A percentile compares a stretch with the other conserved stretches of the same genome.
Evolutionary conservation across 2,888 invertebrate genomes (phyloP).

Genomic region (Thumatha senex): DNA sequence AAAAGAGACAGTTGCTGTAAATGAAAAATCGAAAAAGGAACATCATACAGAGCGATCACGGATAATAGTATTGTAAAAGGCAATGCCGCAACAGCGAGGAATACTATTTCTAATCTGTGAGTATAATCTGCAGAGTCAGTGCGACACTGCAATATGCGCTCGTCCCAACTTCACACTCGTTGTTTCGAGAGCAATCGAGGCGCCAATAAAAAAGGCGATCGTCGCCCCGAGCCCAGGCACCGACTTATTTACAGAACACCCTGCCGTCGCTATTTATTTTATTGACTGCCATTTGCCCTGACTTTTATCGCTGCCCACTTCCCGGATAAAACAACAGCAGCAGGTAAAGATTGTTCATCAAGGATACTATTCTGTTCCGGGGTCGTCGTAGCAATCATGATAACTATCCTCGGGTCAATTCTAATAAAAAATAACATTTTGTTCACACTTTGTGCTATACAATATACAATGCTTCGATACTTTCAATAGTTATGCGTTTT

Average conservation of each 20-base stretch:
- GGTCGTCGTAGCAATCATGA: constrained; percentile 34
- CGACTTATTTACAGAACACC: constrained; percentile 83
- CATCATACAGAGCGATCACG: not conserved
- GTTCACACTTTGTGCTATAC: constrained; percentile 14
- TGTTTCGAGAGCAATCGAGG: constrained; percentile 83
- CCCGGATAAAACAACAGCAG: constrained; percentile 75
- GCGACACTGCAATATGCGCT: constrained; percentile 62
- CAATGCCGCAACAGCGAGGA: constrained; percentile 53
- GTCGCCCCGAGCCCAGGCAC: constrained; percentile 74
- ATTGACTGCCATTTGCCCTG: constrained; percentile 82
- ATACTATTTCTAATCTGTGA: constrained; percentile 73
- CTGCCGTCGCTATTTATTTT: constrained; percentile 82
- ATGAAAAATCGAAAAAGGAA: not conserved
- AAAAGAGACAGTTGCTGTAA: not conserved
- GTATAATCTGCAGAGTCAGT: constrained; percentile 75
- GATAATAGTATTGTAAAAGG: constrained; percentile 42
- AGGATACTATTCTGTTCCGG: constrained; percentile 21
- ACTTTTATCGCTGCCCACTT: constrained; percentile 81
- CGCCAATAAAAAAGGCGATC: constrained; percentile 84
- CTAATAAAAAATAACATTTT: constrained; percentile 29
- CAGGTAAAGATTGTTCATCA: constrained; percentile 61
- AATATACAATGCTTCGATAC: not conserved
- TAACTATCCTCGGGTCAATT: constrained; percentile 23
- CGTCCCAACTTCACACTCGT: constrained; percentile 63
- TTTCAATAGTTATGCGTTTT: not conserved